A percentile compares a stretch with the other conserved stretches of the same genome.
Conservation (phyloP, 2,888 invertebrate genomes). For the Teleogryllus oceanicus region DNA sequence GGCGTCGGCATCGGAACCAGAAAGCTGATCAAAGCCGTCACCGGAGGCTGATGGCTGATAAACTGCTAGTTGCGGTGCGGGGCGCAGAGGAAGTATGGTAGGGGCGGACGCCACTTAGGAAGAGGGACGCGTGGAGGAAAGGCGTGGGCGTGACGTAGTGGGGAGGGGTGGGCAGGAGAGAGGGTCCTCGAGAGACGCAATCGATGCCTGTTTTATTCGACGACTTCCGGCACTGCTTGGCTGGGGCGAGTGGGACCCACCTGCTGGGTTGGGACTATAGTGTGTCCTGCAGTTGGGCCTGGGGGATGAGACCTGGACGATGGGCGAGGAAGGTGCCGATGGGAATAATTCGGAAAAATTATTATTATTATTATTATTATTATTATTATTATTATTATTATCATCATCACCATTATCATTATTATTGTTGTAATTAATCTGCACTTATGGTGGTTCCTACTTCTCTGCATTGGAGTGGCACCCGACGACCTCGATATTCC, state of each 20-base stretch:
- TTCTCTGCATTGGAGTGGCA: no score
- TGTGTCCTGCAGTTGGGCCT: no score
- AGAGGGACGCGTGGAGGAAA: not conserved
- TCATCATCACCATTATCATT: no score
- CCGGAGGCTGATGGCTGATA: not conserved
- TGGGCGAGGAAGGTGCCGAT: no score
- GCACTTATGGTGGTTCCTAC: no score
- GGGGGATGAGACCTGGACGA: no score
- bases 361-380: no score
- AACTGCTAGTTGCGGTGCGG: not conserved
- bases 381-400: no score
- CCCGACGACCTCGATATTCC: no score
- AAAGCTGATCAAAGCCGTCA: not conserved
- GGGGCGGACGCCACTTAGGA: not conserved
- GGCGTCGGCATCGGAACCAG: not conserved
- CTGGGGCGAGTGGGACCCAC: not conserved
- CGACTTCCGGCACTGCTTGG: not conserved
- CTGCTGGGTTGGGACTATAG: not conserved
- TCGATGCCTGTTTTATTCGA: slow-evolving; percentile 5
- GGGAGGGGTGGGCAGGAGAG: not conserved
- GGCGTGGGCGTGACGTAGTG: not conserved
- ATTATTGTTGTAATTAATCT: no score
- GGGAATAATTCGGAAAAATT: no score
- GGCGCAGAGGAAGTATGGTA: not conserved
- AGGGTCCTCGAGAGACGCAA: not conserved